phyloP scores from a whole-genome alignment of 2,888 invertebrate genomes.

The Drosophila incognita region DNA sequence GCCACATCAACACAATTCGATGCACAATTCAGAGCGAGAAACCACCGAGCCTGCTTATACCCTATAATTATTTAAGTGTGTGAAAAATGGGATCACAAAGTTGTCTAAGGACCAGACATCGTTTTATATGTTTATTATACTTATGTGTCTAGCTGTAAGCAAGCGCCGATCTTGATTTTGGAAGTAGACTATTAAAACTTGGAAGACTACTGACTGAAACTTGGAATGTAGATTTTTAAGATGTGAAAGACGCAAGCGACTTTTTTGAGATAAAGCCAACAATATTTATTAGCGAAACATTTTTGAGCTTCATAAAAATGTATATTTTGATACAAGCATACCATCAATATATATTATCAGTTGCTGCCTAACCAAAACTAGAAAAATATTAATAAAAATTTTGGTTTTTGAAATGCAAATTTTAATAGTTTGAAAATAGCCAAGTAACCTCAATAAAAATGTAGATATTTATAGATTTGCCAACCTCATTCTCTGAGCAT shows the following conservation, averaged over 20 bases:
- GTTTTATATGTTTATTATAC: not conserved
- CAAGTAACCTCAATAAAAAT: not conserved
- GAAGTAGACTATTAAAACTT: not conserved
- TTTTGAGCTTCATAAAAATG: not conserved
- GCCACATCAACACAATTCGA: constrained; percentile 50
- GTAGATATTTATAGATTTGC: not conserved
- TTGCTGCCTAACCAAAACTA: not conserved
- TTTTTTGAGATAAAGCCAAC: not conserved
- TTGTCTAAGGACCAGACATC: not conserved
- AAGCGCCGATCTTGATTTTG: not conserved
- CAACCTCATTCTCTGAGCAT: not conserved
- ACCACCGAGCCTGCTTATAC: constrained; percentile 32
- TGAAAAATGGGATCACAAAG: not conserved
- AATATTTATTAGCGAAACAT: not conserved
- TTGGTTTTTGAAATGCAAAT: not conserved
- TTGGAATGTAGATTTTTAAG: not conserved
- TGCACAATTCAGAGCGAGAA: constrained; percentile 40
- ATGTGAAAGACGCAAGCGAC: not conserved
- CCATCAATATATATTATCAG: not conserved
- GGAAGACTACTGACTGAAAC: not conserved
- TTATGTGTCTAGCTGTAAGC: not conserved
- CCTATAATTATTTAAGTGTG: not conserved
- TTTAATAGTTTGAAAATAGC: not conserved
- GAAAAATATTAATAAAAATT: not conserved
- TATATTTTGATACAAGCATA: not conserved